These are phyloP conservation scores for Agrochola litura DNA, from an alignment of 2,888 invertebrate genomes.

Conservation along the genomic window DNA sequence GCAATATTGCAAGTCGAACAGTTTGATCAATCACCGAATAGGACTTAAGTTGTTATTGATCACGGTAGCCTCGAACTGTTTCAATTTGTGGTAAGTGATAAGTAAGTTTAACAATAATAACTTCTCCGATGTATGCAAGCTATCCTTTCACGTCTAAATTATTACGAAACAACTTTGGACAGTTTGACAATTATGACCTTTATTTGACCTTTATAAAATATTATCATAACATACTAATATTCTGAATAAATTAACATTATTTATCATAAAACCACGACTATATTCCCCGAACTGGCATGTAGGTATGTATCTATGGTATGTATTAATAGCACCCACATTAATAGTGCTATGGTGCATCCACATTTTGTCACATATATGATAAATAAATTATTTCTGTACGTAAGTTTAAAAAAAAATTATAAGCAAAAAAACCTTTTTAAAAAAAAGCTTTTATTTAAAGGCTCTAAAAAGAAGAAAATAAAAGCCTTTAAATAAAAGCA, in stretches of 20 bases:
- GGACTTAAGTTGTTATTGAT: conserved; percentile 19
- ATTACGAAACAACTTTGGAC: neutral
- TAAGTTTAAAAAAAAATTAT: neutral
- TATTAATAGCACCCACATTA: neutral
- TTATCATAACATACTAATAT: neutral
- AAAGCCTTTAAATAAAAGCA: no score
- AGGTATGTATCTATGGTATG: no score
- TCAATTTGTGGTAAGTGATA: conserved; percentile 29
- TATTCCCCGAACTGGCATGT: no score
- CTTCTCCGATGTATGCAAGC: conserved; percentile 1
- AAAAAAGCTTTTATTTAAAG: no score
- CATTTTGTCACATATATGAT: neutral
- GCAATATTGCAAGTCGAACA: conserved; percentile 14
- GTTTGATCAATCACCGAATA: conserved; percentile 5
- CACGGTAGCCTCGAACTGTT: conserved; percentile 31
- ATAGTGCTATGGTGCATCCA: no score
- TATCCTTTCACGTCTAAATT: neutral
- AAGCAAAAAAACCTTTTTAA: no score
- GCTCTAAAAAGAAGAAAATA: no score
- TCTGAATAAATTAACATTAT: neutral
- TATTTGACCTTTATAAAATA: conserved; percentile 4
- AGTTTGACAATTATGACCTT: neutral
- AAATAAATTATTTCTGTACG: neutral
- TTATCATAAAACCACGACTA: neutral
- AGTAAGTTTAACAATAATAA: conserved; percentile 15